These are phyloP conservation scores for Auanema freiburgensis DNA, from an alignment of 2,888 invertebrate species.

Conservation along the genomic window DNA sequence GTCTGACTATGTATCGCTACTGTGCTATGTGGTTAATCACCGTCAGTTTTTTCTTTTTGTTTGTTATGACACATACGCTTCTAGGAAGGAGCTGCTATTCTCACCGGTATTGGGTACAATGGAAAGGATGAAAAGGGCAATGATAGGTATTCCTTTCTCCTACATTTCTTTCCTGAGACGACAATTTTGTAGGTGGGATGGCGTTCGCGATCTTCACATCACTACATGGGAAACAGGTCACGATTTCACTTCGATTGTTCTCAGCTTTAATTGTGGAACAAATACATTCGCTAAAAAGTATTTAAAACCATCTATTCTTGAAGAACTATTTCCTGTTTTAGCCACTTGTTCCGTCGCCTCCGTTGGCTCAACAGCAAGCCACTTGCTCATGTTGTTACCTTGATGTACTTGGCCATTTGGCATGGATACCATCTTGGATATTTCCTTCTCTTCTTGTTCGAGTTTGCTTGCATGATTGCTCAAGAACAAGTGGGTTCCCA, in stretches of 20 bases:
- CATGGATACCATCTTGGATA: constrained; percentile 94
- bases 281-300: constrained; percentile 87
- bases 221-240: constrained; percentile 79
- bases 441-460: constrained; percentile 86
- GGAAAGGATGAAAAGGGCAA: constrained; percentile 70
- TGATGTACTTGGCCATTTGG: constrained; percentile 89
- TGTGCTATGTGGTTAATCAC: constrained; percentile 89
- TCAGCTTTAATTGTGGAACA: constrained; percentile 91
- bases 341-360: constrained; percentile 84
- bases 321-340: constrained; percentile 21
- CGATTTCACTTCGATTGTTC: constrained; percentile 79
- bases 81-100: constrained; percentile 68
- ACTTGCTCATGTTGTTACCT: constrained; percentile 79
- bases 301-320: constrained; percentile 49
- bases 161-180: background rate
- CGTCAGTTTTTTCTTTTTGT: constrained; percentile 59
- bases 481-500: constrained; percentile 77
- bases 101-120: constrained; percentile 82
- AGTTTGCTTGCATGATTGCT: constrained; percentile 82
- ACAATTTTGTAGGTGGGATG: constrained; percentile 75
- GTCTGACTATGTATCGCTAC: constrained; percentile 79
- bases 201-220: constrained; percentile 86
- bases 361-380: constrained; percentile 83
- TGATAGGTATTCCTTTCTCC: constrained; percentile 32
- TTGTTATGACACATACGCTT: constrained; percentile 21